Percentiles rank a stretch among this genome's conserved stretches.
Conservation (phyloP, 2,113 vertebrate genomes). For the Tursiops truncatus region DNA sequence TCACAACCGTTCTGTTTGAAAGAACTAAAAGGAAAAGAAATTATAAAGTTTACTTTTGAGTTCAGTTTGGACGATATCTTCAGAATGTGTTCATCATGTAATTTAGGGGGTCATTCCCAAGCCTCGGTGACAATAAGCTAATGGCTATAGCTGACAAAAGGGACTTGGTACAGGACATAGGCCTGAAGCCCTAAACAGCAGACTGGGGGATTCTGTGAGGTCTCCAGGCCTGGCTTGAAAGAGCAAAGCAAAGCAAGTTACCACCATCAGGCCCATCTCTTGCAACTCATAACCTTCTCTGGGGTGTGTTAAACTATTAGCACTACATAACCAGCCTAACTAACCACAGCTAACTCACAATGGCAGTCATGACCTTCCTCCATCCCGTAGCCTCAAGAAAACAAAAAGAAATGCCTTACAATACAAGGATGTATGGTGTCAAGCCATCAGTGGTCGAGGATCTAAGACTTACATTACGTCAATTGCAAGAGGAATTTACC, state of each 20-base stretch:
- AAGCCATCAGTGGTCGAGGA: not conserved
- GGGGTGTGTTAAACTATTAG: not conserved
- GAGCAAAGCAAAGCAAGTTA: not conserved
- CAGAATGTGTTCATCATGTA: not conserved
- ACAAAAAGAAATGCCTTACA: not conserved
- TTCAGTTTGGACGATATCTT: not conserved
- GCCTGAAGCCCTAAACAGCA: not conserved
- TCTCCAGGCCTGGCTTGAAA: not conserved
- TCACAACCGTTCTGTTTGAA: not conserved
- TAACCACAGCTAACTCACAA: not conserved
- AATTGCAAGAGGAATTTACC: not conserved
- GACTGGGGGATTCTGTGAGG: not conserved
- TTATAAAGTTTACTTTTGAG: not conserved
- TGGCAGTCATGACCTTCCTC: not conserved
- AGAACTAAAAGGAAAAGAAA: not conserved
- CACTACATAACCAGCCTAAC: too few species aligned
- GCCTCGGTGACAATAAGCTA: not conserved
- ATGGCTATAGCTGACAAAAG: not conserved
- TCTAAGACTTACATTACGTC: not conserved
- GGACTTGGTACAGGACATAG: too few species aligned
- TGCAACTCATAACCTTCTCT: not conserved
- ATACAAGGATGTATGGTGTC: not conserved
- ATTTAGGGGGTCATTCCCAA: not conserved
- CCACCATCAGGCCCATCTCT: not conserved
- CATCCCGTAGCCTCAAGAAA: not conserved